phyloP scores from a whole-genome alignment of 1,140 invertebrate genomes.

The Nephila pilipes region DNA sequence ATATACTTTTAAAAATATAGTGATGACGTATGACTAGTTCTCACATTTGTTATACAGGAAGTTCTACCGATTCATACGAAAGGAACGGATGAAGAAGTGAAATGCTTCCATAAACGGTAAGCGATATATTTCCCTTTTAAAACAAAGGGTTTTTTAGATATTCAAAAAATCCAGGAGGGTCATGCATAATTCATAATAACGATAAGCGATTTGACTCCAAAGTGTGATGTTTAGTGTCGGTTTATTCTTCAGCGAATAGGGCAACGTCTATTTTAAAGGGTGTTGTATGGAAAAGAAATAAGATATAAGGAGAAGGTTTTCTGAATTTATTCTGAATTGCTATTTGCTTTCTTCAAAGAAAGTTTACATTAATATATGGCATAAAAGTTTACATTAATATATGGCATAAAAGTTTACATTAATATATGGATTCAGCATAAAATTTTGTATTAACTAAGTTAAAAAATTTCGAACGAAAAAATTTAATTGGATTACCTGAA shows the following conservation, averaged over 20 bases:
- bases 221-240: neutral
- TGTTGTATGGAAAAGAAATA: conserved; percentile 3
- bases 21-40: too few relatives aligned
- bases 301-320: neutral
- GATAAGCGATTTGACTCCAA: conserved; percentile 52
- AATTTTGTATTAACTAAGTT: too few relatives aligned
- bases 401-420: too few relatives aligned
- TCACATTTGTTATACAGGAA: too few relatives aligned
- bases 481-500: too few relatives aligned
- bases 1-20: too few relatives aligned
- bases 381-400: neutral
- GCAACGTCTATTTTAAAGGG: neutral
- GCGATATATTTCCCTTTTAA: neutral
- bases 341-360: neutral
- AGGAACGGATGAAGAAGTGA: neutral
- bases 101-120: neutral
- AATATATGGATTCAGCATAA: too few relatives aligned
- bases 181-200: conserved; percentile 60
- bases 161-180: conserved; percentile 20
- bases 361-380: neutral
- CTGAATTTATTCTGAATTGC: neutral
- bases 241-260: conserved; percentile 28
- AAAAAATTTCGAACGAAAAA: too few relatives aligned
- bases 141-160: conserved; percentile 31
- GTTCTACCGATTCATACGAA: neutral